Evolutionary conservation across 2,888 invertebrate genomes (phyloP), one percentile per base, ranked within the genome.

Genomic region (Entomobrya proxima): DNA sequence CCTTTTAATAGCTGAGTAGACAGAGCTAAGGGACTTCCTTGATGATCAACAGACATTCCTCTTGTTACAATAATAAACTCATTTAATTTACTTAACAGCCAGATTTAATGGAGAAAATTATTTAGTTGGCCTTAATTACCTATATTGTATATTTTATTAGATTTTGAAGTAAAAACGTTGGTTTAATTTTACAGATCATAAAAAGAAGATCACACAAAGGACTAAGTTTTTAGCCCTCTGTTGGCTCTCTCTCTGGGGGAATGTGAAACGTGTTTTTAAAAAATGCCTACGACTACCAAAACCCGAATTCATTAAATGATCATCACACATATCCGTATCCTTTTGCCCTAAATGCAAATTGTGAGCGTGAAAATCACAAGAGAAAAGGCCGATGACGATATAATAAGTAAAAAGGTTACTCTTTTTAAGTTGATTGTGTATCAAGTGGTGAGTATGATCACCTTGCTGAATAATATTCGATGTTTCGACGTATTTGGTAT

Each of bases 321-420:
- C 37, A n/a, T n/a, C n/a, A n/a, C n/a, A 58, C 2, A 37, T 58
- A 78, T 85, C 78, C 84, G 84, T 52, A 85, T 85, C 84, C 84
- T 78, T 76, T 47, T 85, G 84, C 50, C 84, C 84, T 84, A 76
- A 78, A 85, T 78, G 78, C 72, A 85, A 85, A 85, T 85, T 37
- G 55, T 55, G 21, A 47, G 55, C n/a, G 35, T 40, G 35, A 69
- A 52, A 52, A n/a, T n/a, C n/a, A n/a, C n/a, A 21, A 30, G 13
- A 40, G 21, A 27, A 30, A 55, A 77, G 37, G 30, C 21, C 21
- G n/a, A 50, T 47, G 15, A 55, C 52, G 24, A 50, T 15, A 11
- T 18, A 24, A 15, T 40, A 37, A 35, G 37, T 58, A 67, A 67
- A 44, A 61, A 44, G 40, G 47, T 44, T 32, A 40, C 44, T 72